These are phyloP conservation scores for Actinia tenebrosa DNA, from an alignment of 64 coral and sea anemone species.

Conservation along the genomic window DNA sequence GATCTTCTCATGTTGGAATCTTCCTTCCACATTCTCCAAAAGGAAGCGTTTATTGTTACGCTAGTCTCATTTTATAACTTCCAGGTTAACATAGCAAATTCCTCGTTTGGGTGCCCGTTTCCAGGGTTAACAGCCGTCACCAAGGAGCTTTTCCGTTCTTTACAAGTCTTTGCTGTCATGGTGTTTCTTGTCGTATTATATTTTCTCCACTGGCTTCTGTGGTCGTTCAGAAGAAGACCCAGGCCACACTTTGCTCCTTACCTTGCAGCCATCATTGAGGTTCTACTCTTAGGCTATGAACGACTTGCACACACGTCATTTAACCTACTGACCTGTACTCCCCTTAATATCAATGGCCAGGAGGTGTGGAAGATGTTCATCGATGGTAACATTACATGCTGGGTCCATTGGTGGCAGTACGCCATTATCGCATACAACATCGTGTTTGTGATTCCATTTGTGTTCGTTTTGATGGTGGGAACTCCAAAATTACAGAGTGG, in stretches of 20 bases:
- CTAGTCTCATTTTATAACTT: conserved; percentile 56
- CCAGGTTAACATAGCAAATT: conserved; percentile 16
- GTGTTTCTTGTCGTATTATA: conserved; percentile 13
- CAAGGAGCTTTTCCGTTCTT: conserved; percentile 56
- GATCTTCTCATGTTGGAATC: conserved; percentile 34
- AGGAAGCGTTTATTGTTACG: neutral
- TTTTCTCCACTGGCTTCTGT: conserved; percentile 9
- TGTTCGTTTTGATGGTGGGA: conserved; percentile 47
- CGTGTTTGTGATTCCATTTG: conserved; percentile 60
- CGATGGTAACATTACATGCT: conserved; percentile 61
- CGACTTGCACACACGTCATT: conserved; percentile 51
- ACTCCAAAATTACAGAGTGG: conserved; percentile 23
- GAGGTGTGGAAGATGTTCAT: conserved; percentile 29
- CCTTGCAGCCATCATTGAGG: conserved; percentile 58
- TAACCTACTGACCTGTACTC: conserved; percentile 45
- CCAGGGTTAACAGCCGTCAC: conserved; percentile 68
- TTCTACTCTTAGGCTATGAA: conserved; percentile 63
- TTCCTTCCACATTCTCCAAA: conserved; percentile 3
- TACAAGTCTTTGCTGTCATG: conserved; percentile 39
- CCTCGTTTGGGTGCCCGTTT: conserved; percentile 59
- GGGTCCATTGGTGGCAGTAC: conserved; percentile 68
- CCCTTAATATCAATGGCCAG: neutral
- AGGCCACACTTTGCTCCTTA: conserved; percentile 21
- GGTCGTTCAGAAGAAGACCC: neutral
- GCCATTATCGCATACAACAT: conserved; percentile 42